Evolutionary conservation across 2,888 invertebrate species (phyloP).

Genomic region (Micoletzkya japonica): DNA sequence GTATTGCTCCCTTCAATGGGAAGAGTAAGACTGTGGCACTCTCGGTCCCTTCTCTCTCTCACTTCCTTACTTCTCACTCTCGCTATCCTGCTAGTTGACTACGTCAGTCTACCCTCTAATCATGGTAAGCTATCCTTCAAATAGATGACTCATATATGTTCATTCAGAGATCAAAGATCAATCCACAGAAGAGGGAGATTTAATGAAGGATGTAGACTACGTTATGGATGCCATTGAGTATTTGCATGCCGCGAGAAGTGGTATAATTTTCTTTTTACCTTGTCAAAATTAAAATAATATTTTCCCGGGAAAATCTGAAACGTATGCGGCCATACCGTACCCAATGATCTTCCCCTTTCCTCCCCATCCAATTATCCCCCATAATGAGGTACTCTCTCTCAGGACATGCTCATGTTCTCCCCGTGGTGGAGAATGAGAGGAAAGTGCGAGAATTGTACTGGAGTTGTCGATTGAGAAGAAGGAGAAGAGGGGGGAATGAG

Average conservation of each 20-base stretch:
- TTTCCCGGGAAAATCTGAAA: neutral
- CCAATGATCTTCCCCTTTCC: neutral
- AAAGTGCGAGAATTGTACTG: slow-evolving; percentile 37
- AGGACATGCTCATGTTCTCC: slow-evolving; percentile 35
- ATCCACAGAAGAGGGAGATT: neutral
- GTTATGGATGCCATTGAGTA: slow-evolving; percentile 40
- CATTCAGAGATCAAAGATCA: neutral
- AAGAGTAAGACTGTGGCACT: slow-evolving; percentile 5
- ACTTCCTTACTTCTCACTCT: slow-evolving; percentile 1
- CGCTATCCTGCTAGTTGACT: neutral
- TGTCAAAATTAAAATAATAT: neutral
- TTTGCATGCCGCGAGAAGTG: slow-evolving; percentile 35
- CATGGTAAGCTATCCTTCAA: neutral
- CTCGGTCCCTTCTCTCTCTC: neutral
- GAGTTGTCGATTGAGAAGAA: slow-evolving; percentile 34
- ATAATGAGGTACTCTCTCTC: neutral
- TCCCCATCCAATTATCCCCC: neutral
- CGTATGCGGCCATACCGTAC: neutral
- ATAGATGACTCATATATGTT: neutral
- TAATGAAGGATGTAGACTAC: slow-evolving; percentile 20
- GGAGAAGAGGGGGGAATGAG: slow-evolving; percentile 5
- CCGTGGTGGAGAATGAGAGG: slow-evolving; percentile 37
- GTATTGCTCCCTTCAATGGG: neutral
- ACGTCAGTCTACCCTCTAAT: neutral
- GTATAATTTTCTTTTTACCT: slow-evolving; percentile 3